These are phyloP conservation scores for Maniola jurtina DNA, from an alignment of 1,140 invertebrate genomes.

Conservation along the genomic window DNA sequence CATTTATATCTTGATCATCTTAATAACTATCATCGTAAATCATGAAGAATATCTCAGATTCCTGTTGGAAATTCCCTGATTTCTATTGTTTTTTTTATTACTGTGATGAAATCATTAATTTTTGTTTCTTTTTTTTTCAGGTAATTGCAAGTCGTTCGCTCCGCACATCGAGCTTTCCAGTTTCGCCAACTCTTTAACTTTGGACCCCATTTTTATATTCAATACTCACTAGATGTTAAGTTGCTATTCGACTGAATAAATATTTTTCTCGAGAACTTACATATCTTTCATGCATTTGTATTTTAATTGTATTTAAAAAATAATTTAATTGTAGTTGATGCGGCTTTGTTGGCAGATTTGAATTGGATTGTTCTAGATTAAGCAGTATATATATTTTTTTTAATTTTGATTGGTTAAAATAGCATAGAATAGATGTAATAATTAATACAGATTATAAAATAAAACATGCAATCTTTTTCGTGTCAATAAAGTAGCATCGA, in stretches of 20 bases:
- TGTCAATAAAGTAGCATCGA: constrained; percentile 48
- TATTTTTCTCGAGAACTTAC: constrained; percentile 52
- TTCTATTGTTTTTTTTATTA: too few relatives aligned
- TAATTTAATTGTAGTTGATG: constrained; percentile 38
- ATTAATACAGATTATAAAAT: constrained; percentile 24
- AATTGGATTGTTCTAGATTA: constrained; percentile 22
- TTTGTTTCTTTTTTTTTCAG: constrained; percentile 50
- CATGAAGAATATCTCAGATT: neutral
- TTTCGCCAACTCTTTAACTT: constrained; percentile 24
- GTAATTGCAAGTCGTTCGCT: constrained; percentile 36
- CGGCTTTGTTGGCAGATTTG: constrained; percentile 43
- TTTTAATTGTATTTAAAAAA: constrained; percentile 59
- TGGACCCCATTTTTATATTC: constrained; percentile 31
- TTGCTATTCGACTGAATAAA: constrained; percentile 61
- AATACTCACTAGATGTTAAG: constrained; percentile 72
- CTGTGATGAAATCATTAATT: neutral
- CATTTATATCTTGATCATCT: too few relatives aligned
- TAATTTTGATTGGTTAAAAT: constrained; percentile 3
- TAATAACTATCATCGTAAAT: too few relatives aligned
- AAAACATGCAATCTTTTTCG: constrained; percentile 26
- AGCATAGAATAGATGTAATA: constrained; percentile 23
- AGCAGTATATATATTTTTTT: constrained; percentile 12
- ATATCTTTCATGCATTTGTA: constrained; percentile 73
- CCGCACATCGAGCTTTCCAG: constrained; percentile 31
- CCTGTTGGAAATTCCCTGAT: too few relatives aligned